Evolutionary conservation across 2,113 vertebrate species (phyloP).

Genomic region (Psilopogon haemacephalus): DNA sequence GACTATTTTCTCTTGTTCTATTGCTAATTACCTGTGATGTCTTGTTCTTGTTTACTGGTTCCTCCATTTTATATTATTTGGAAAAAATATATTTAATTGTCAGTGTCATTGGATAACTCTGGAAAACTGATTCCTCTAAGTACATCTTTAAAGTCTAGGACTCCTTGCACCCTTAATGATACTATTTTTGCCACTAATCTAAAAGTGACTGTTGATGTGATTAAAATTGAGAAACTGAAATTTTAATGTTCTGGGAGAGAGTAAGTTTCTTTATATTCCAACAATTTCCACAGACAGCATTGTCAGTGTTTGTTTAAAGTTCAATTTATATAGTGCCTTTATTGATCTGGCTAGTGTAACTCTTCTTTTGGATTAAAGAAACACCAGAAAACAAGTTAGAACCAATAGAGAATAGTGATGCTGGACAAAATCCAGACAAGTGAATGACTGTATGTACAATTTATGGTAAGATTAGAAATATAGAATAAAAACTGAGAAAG

Average conservation of each 20-base stretch:
- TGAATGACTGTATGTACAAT: fast-evolving
- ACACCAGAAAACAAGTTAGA: neutral
- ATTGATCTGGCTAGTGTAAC: neutral
- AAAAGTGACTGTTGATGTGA: neutral
- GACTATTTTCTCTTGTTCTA: too few species aligned
- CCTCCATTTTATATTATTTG: neutral
- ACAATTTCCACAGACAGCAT: neutral
- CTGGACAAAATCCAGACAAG: neutral
- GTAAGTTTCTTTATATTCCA: neutral
- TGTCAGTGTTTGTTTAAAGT: neutral
- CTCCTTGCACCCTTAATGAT: neutral
- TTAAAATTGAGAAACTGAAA: neutral
- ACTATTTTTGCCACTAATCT: neutral
- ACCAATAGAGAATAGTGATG: neutral
- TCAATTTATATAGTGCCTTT: neutral
- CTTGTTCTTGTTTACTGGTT: neutral
- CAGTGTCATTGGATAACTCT: neutral
- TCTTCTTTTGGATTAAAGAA: neutral
- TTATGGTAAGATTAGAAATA: neutral
- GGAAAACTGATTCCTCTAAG: neutral
- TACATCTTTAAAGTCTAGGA: neutral
- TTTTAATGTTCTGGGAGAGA: neutral
- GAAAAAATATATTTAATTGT: neutral
- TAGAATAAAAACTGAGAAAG: neutral
- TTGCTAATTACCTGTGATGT: too few species aligned